Evolutionary conservation across 2,113 vertebrate genomes (phyloP).

Genomic region (Microtus pennsylvanicus): DNA sequence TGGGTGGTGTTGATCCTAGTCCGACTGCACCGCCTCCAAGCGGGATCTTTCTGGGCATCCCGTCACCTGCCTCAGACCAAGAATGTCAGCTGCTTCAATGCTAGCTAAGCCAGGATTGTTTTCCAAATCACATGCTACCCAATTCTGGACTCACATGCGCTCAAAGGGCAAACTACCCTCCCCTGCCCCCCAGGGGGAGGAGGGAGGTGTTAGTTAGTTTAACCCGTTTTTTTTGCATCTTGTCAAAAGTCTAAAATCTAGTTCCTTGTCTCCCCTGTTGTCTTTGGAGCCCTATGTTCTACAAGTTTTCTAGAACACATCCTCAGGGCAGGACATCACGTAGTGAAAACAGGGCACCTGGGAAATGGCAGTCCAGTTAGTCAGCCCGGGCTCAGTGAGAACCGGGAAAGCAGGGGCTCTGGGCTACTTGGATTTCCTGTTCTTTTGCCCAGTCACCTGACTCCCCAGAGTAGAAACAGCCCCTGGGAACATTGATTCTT

Average conservation of each 20-base stretch:
- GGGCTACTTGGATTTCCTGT: not conserved
- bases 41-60: not conserved
- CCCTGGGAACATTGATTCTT: not conserved
- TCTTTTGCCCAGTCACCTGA: not conserved
- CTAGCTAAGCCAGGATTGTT: too few relatives aligned
- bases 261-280: not conserved
- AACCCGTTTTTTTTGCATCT: not conserved
- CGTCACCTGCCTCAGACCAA: not conserved
- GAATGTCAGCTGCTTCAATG: not conserved
- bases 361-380: too few relatives aligned
- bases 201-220: too few relatives aligned
- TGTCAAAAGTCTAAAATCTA: not conserved
- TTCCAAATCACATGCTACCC: not conserved
- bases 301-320: not conserved
- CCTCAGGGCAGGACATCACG: fast-evolving
- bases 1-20: fast-evolving
- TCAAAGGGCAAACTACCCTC: not conserved
- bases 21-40: not conserved
- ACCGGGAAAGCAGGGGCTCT: not conserved
- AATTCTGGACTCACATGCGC: not conserved
- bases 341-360: fast-evolving
- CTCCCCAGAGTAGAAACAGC: not conserved
- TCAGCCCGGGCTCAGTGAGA: fast-evolving
- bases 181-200: not conserved
- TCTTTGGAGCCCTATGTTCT: not conserved